These are phyloP conservation scores for Betta splendens DNA, from an alignment of 2,797 vertebrate species.

Conservation along the genomic window DNA sequence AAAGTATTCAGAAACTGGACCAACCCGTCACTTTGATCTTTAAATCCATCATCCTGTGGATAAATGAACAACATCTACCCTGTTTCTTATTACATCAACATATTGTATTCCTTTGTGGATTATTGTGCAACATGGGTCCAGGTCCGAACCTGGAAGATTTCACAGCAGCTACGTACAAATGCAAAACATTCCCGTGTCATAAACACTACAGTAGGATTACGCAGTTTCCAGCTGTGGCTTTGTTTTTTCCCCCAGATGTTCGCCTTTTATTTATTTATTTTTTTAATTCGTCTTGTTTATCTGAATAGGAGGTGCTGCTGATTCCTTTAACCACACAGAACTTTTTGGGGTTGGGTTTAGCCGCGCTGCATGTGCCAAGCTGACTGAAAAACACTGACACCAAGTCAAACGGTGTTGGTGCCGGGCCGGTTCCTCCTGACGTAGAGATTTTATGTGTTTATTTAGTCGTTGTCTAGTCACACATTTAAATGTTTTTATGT, in stretches of 20 bases:
- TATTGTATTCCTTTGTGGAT: background rate
- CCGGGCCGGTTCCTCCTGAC: background rate
- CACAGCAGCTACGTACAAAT: background rate
- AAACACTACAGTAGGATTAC: background rate
- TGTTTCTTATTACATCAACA: background rate
- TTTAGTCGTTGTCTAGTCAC: constrained; percentile 15
- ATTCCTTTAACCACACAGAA: background rate
- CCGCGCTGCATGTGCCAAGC: too few species aligned
- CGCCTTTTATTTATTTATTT: constrained; percentile 11
- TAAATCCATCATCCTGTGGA: background rate
- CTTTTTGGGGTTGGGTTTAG: too few species aligned
- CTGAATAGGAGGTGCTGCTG: constrained; percentile 2
- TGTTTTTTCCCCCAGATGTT: background rate
- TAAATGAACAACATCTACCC: background rate
- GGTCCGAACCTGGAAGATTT: background rate
- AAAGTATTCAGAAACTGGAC: background rate
- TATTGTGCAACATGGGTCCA: background rate
- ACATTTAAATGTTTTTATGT: constrained; percentile 52
- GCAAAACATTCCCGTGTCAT: background rate
- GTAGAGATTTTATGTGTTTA: background rate
- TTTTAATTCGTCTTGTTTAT: background rate
- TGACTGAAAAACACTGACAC: background rate
- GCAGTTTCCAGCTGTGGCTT: background rate
- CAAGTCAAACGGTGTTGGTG: background rate
- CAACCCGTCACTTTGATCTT: background rate